Base-by-base conservation (phyloP, 2,797 vertebrate genomes). In the Etheostoma perlongum region DNA sequence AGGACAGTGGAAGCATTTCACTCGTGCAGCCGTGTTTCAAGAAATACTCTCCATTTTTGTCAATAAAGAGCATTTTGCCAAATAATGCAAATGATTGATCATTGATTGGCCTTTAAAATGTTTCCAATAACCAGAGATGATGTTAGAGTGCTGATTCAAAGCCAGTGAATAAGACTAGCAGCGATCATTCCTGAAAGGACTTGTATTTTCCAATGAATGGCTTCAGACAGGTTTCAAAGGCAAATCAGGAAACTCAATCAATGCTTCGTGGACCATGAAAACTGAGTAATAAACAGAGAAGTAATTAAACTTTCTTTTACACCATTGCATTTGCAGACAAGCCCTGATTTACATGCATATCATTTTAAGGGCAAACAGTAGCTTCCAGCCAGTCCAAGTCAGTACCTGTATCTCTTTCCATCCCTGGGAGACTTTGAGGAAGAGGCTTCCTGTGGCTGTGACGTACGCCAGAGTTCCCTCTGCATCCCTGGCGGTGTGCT, bases 351-450 rank as follows among this genome's bases (percentile, higher is more conserved):
- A 42, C 47, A 27, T 40, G 27, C 40, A 52, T 27, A 10, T 19
- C 0, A 25, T 57, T 71, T 23, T 25, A 30, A 58, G 46, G 46
- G 16, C 0, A 23, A 23, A 23, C 21, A 3, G 10, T 18, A 16
- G 25, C 36, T 46, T 3, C 27, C 9, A 49, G 21, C 36, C 5
- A 8, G 21, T 19, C n/a, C 5, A 21, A 16, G 23, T 49, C 49
- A 13, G 40, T 81, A 93, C 98, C 97, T 97, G 97, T 55, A 99
- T 85, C 88, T 98, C 97, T 89, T 96, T 98, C 98, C 98, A 99
- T 49, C 98, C 98, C 60, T 95, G 95, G 79, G 76, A 87, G 64
- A 99, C 97, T 19, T 97, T 97, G 58, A 99, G 91, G 84, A 96
- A 99, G 30, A 99, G 94, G 70, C 96, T 96, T 18, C 95, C 92